phyloP scores from a whole-genome alignment of 2,888 invertebrate species.

The Criorhina ranunculi region DNA sequence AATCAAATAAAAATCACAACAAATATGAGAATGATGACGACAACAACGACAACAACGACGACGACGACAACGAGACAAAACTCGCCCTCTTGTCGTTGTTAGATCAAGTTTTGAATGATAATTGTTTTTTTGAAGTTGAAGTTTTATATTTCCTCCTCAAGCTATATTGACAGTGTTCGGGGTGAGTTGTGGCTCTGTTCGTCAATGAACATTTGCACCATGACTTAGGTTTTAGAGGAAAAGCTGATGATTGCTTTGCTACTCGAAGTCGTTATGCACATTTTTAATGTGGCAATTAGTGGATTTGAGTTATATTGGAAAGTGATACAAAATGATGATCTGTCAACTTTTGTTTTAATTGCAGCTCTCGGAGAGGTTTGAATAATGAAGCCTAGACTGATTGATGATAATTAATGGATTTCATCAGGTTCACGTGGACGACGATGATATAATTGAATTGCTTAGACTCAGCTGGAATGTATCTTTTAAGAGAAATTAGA shows the following conservation, averaged over 20 bases:
- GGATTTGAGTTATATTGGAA: conserved; percentile 37
- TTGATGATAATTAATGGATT: not conserved
- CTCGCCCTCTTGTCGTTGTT: not conserved
- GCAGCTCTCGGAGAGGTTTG: not conserved
- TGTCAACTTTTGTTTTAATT: not conserved
- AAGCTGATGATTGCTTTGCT: too few species aligned
- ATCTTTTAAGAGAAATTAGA: too few species aligned
- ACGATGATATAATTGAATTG: too few species aligned
- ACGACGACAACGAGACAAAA: too few species aligned
- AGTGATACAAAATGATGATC: conserved; percentile 29
- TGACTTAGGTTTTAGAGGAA: conserved; percentile 19
- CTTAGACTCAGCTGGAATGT: too few species aligned
- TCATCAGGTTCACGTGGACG: not conserved
- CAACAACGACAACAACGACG: too few species aligned
- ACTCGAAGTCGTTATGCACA: conserved; percentile 28
- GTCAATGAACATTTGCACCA: conserved; percentile 42
- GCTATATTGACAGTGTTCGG: not conserved
- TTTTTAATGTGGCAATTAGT: conserved; percentile 42
- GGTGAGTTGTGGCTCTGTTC: conserved; percentile 20
- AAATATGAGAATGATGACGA: conserved; percentile 38
- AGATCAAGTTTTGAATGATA: conserved; percentile 46
- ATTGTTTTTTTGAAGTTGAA: conserved; percentile 36
- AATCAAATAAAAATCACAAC: conserved; percentile 42
- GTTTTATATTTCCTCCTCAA: not conserved
- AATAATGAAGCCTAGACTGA: not conserved